Evolutionary conservation across 2,888 invertebrate genomes (phyloP).

Genomic region (Pollenia labialis): DNA sequence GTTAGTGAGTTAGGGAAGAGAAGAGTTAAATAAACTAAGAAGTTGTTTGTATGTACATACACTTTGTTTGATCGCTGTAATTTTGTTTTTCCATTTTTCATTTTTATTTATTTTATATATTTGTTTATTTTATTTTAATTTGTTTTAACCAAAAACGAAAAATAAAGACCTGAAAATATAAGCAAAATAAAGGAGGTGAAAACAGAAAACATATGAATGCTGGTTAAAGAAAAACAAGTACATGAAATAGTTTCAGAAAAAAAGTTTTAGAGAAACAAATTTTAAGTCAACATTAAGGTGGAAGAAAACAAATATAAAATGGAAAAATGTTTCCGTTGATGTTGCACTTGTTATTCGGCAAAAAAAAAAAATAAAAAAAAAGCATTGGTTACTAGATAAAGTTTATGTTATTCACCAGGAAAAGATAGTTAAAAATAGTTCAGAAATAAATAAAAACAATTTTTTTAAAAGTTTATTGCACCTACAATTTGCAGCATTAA

Average conservation of each 20-base stretch:
- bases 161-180: background rate
- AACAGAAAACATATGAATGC: constrained; percentile 30
- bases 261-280: constrained; percentile 40
- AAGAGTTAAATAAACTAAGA: constrained; percentile 21
- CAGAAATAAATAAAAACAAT: constrained; percentile 19
- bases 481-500: background rate
- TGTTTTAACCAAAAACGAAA: background rate
- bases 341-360: constrained; percentile 19
- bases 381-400: constrained; percentile 17
- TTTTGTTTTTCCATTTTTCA: constrained; percentile 37
- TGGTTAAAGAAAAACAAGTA: constrained; percentile 28
- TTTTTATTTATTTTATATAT: constrained; percentile 18
- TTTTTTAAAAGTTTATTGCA: constrained; percentile 32
- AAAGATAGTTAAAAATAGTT: constrained; percentile 26
- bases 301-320: constrained; percentile 62
- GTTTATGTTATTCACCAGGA: constrained; percentile 24
- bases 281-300: constrained; percentile 63
- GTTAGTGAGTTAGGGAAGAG: background rate
- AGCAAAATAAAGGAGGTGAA: background rate
- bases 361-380: background rate
- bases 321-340: constrained; percentile 26
- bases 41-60: constrained; percentile 2
- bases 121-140: constrained; percentile 25
- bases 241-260: background rate
- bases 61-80: constrained; percentile 40